These are phyloP conservation scores for Clamator glandarius DNA, from an alignment of 2,797 vertebrate species.

Conservation along the genomic window DNA sequence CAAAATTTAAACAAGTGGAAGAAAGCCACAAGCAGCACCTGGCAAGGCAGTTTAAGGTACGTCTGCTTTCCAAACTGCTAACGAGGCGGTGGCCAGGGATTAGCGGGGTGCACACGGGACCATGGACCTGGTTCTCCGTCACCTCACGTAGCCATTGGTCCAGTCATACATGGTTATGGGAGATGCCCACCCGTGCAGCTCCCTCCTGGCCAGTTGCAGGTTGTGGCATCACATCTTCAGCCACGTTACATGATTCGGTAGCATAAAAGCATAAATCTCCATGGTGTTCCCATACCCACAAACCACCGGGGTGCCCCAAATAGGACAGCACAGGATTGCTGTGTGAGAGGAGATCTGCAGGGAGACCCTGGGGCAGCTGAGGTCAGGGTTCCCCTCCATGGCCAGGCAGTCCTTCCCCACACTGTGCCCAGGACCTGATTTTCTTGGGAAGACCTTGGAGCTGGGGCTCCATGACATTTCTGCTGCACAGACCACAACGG, in stretches of 20 bases:
- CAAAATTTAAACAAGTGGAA: slow-evolving; percentile 97
- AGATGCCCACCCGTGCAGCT: neutral
- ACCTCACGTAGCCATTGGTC: neutral
- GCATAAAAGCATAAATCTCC: neutral
- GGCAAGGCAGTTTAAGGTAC: slow-evolving; percentile 99
- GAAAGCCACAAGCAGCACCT: slow-evolving; percentile 98
- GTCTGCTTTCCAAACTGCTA: neutral
- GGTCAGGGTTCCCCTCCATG: neutral
- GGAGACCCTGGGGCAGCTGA: neutral
- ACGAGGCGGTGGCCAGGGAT: neutral
- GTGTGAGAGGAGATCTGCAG: neutral
- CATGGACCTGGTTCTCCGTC: neutral
- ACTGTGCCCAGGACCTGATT: neutral
- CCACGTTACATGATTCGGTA: accelerated
- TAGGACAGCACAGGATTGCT: neutral
- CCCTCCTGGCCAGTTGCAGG: neutral
- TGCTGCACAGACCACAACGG: accelerated
- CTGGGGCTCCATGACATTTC: neutral
- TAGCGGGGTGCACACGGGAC: accelerated
- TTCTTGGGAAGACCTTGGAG: neutral
- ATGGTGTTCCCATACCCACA: accelerated
- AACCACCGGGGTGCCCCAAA: neutral
- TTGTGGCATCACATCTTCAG: neutral
- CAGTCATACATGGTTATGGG: accelerated
- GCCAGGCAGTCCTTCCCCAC: neutral